phyloP scores from a whole-genome alignment of 2,113 vertebrate species.

The Lagopus muta region DNA sequence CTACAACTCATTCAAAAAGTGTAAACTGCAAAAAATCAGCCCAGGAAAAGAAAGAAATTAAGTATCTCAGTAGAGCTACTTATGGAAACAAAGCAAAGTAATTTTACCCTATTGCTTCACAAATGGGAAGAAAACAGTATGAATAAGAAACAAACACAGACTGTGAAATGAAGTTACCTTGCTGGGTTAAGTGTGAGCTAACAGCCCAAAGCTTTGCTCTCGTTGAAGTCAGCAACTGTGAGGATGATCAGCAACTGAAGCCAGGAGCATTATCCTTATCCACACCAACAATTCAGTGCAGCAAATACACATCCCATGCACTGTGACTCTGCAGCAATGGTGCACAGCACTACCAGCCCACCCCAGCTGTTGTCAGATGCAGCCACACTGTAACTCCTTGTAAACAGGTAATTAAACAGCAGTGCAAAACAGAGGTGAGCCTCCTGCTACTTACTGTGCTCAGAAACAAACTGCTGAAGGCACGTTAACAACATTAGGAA shows the following conservation, averaged over 20 bases:
- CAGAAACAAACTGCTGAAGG: conserved; percentile 39
- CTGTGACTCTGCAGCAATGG: neutral
- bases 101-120: neutral
- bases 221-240: accelerated
- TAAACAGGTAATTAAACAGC: neutral
- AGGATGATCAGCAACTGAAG: neutral
- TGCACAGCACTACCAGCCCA: accelerated
- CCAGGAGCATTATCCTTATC: neutral
- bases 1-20: neutral
- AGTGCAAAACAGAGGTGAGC: neutral
- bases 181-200: neutral
- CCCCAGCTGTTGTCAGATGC: neutral
- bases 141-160: neutral
- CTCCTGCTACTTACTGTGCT: neutral
- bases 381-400: neutral
- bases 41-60: neutral
- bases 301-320: too few relatives aligned
- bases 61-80: neutral
- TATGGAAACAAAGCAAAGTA: neutral
- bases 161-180: neutral
- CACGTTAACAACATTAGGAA: conserved; percentile 2
- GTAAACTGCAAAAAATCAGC: neutral
- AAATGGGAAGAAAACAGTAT: neutral
- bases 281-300: neutral
- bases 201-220: neutral